Evolutionary conservation across 2,888 invertebrate species (phyloP).

Genomic region (Machimus rusticus): DNA sequence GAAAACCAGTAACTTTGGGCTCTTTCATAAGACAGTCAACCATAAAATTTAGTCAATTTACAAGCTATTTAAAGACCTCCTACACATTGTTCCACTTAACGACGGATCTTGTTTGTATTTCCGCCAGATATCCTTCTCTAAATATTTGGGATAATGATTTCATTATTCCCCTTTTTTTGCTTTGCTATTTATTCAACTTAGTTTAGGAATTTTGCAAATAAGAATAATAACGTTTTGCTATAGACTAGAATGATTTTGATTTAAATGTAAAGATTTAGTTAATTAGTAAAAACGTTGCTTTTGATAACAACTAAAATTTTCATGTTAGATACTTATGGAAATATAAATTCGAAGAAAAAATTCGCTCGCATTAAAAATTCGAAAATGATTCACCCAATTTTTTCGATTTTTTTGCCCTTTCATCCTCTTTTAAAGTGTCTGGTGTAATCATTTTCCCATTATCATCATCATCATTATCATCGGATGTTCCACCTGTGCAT

Average conservation of each 20-base stretch:
- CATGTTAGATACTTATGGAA: too few relatives aligned
- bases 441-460: constrained; percentile 17
- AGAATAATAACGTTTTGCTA: neutral
- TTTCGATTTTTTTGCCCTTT: neutral
- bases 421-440: neutral
- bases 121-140: constrained; percentile 53
- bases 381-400: neutral
- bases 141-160: constrained; percentile 53
- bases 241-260: neutral
- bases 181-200: constrained; percentile 28
- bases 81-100: constrained; percentile 26
- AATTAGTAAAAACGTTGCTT: neutral
- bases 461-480: constrained; percentile 24
- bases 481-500: neutral
- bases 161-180: constrained; percentile 48
- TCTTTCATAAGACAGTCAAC: neutral
- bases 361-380: neutral
- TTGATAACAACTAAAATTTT: too few relatives aligned
- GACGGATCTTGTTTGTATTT: constrained; percentile 52
- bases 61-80: constrained; percentile 25
- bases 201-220: neutral
- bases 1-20: neutral
- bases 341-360: neutral
- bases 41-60: neutral
- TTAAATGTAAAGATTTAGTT: neutral